These are phyloP conservation scores for Megalonaias nervosa DNA, from an alignment of 1,140 invertebrate genomes.

Conservation along the genomic window DNA sequence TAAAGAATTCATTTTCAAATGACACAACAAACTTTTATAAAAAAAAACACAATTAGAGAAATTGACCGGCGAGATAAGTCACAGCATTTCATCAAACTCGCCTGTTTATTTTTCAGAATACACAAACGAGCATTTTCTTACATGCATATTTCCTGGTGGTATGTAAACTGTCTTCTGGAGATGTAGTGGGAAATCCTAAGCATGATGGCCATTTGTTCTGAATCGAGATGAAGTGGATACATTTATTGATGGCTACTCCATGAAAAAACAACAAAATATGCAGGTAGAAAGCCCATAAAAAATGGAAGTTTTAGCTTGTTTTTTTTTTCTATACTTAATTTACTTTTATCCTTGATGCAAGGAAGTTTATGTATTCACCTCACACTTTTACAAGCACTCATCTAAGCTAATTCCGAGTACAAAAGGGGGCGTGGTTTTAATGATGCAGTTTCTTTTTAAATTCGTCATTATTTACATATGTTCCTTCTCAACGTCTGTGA, in stretches of 20 bases:
- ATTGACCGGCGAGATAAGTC: no score
- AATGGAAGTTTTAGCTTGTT: background rate
- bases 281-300: background rate
- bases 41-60: no score
- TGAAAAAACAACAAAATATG: background rate
- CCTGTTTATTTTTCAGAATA: slow-evolving; percentile 1
- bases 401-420: background rate
- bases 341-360: background rate
- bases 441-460: background rate
- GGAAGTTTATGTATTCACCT: no score
- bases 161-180: slow-evolving; percentile 20
- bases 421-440: background rate
- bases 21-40: no score
- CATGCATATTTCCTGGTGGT: slow-evolving; percentile 32
- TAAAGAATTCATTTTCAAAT: no score
- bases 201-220: slow-evolving; percentile 13
- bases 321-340: background rate
- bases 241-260: slow-evolving; percentile 15
- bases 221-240: slow-evolving; percentile 17
- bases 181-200: slow-evolving; percentile 5
- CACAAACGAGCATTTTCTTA: slow-evolving; percentile 5
- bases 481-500: no score
- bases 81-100: no score
- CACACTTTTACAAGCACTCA: no score
- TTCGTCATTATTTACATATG: no score